Evolutionary conservation across 2,888 invertebrate species (phyloP), one percentile per base, ranked within the genome.

Genomic region (Hirudinaria manillensis): DNA sequence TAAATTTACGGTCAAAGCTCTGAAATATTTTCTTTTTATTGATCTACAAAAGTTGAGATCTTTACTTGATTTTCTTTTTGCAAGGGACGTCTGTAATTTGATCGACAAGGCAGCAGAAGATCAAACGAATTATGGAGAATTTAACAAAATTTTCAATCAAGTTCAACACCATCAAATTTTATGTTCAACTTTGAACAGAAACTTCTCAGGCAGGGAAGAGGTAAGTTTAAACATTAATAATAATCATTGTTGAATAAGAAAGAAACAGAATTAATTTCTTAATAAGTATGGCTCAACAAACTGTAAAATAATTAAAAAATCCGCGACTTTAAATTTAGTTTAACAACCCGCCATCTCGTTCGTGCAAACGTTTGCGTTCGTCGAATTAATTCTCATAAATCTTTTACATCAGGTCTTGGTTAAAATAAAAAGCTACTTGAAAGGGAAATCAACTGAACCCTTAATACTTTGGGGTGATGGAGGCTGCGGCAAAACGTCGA

Each of bases 401-500:
- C 27, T 16, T 68, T 32, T 32, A 13, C 10, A 29, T 68, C 77
- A 79, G 76, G 67, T 73, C 24, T 70, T 79, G 68, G 72, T 76
- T 0, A 77, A 76, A 73, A 82, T 84, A 51, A 80, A 82, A 34
- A 78, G 81, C 29, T 84, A 84, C 76, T 80, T 84, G 21, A 71
- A 79, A 0, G 92, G 91, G 68, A 79, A 79, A 65, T 91, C 91
- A 24, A 92, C 93, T 82, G 92, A 93, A 83, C 94, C 96, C 0
- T 87, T 96, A 77, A 92, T 96, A 29, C 87, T 97, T 75, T 93
- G 93, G 84, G 98, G 98, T 53, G 94, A 94, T 86, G 93, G 96
- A 82, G 98, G 98, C 65, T 97, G 97, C 83, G 98, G 98, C 0
- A 99, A 99, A 86, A 98, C 98, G 0, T 97, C 97, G 27, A 87